A percentile compares a stretch with the other conserved stretches of the same genome.
These are phyloP conservation scores for Spodoptera frugiperda DNA, from an alignment of 1,140 invertebrate genomes.

Conservation along the genomic window DNA sequence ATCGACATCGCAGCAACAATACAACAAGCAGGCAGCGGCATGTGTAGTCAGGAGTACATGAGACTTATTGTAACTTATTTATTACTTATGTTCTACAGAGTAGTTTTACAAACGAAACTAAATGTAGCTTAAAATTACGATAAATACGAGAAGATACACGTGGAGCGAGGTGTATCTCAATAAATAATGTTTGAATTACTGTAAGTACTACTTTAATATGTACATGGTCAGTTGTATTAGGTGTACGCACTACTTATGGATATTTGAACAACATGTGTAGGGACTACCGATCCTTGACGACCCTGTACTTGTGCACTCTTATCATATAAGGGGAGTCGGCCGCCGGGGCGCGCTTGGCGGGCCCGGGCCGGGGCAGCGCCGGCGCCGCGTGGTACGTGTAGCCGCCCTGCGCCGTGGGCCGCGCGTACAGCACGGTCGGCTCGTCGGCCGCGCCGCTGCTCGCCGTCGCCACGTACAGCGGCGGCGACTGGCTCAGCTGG, in stretches of 20 bases:
- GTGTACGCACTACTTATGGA: not conserved
- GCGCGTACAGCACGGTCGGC: constrained; percentile 65
- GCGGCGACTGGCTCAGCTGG: not conserved
- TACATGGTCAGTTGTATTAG: too few species aligned
- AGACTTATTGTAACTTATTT: too few species aligned
- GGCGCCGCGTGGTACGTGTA: constrained; percentile 60
- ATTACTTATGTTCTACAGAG: constrained; percentile 10
- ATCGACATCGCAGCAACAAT: too few species aligned
- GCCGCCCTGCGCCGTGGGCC: constrained; percentile 65
- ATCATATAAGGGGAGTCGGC: constrained; percentile 65
- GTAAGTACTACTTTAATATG: too few species aligned
- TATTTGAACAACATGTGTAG: not conserved
- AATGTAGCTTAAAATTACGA: constrained; percentile 9
- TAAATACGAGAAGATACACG: not conserved
- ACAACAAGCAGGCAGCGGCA: too few species aligned
- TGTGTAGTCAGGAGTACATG: too few species aligned
- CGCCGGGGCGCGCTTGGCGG: constrained; percentile 43
- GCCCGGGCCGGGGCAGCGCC: constrained; percentile 25
- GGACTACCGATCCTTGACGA: constrained; percentile 55
- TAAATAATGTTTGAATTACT: not conserved
- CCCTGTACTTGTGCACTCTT: constrained; percentile 72
- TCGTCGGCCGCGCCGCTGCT: constrained; percentile 34
- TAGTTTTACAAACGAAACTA: constrained; percentile 38
- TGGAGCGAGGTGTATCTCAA: not conserved
- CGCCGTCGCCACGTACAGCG: not conserved